Conservation (phyloP, 2,797 vertebrate species). For the Lagodon rhomboides region DNA sequence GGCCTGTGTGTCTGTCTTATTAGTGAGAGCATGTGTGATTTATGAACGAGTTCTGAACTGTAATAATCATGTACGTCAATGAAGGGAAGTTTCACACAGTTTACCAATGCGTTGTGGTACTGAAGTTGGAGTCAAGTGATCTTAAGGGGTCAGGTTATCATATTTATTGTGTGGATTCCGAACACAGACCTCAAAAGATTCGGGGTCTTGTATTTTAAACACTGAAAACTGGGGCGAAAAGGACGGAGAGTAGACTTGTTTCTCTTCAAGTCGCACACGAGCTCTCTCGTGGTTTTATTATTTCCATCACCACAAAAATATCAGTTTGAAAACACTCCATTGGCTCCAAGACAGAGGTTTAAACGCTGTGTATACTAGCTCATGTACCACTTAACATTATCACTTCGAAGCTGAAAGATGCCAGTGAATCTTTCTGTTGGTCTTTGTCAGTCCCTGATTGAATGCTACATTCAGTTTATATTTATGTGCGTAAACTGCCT, state of each 20-base stretch:
- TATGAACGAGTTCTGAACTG: conserved; percentile 30
- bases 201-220: conserved; percentile 10
- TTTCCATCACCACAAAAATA: conserved; percentile 11
- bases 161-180: conserved; percentile 5
- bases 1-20: conserved; percentile 34
- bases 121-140: conserved; percentile 4
- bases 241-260: not conserved
- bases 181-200: conserved; percentile 4
- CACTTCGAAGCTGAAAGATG: conserved; percentile 15
- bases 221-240: conserved; percentile 15
- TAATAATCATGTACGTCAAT: conserved; percentile 18
- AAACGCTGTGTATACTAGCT: conserved; percentile 15
- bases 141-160: not conserved
- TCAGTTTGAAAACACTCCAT: conserved; percentile 28
- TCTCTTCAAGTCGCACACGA: not conserved
- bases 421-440: not conserved
- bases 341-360: not conserved
- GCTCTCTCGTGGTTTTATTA: conserved; percentile 20
- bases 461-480: conserved; percentile 36
- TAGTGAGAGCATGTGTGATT: conserved; percentile 25
- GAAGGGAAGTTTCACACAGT: conserved; percentile 23
- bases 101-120: not conserved
- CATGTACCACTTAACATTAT: conserved; percentile 3
- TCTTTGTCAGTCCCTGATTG: conserved; percentile 6
- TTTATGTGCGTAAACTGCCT: conserved; percentile 33